Base-by-base conservation (phyloP, 2,888 invertebrate species). In the Drosophila mercatorum region DNA sequence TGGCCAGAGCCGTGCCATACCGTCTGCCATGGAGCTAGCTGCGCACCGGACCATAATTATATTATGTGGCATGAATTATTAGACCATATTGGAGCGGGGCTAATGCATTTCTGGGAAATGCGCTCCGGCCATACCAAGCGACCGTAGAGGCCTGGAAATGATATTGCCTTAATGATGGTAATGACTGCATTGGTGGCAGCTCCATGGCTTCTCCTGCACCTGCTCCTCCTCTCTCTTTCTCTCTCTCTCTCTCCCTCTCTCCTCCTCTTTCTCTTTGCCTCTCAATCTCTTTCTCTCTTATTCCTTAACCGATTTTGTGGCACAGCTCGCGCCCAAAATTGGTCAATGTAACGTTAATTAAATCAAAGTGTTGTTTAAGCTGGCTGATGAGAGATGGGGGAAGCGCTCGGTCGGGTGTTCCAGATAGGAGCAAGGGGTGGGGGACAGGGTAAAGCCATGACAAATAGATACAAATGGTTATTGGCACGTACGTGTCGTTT, bases 61-160 rank as follows among this genome's bases (percentile, higher is more conserved):
- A 90, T 90, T 90, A 90, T 90, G 89, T 90, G 91, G 89, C 88
- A 91, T 91, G 91, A 91, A 90, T 91, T 91, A 91, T 90, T 91
- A 91, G 90, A 91, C 90, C 90, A 91, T 91, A 91, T 91, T 91
- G 89, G 90, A 81, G 75, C 75, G 84, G 73, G 81, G 87, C 87
- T 87, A 91, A 91, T 91, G 86, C 84, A 90, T 91, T 90, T 91
- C 90, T 89, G 76, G 89, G 89, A 89, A 89, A 88, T 79, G 78
- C 74, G 68, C 68, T 67, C 56, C 75, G 31, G 56, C 67, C 86
- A 78, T 68, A 74, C 65, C 58, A 36, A 72, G 61, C 57, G 62
- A 72, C 62, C 75, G 55, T 63, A 73, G 82, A 83, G 85, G 90
- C 82, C 89, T 90, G 91, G 89, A 91, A 91, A 85, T 86, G 85